Evolutionary conservation across 2,888 invertebrate genomes (phyloP), one percentile per base, ranked within the genome.

Genomic region (Petrolisthes cinctipes): DNA sequence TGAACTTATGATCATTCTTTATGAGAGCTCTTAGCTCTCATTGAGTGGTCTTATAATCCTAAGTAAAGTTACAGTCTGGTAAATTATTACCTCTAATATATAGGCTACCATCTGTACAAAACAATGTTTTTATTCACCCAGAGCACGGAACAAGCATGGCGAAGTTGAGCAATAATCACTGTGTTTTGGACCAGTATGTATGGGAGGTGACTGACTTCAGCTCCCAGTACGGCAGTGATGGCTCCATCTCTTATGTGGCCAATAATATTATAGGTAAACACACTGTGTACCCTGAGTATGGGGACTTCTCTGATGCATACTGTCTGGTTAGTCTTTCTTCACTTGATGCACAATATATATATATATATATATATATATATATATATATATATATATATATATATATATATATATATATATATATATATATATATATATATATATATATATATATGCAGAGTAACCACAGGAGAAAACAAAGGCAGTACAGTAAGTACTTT

Each of bases 231-330:
- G 98, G 97, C 89, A 96, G 96, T 92, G 96, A 96, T 93, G 95
- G 95, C 90, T 97, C 97, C 93, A 96, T 97, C 92, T 97, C 97
- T 0, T 98, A 98, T 92, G 96, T 97, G 4, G 97, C 97, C 5
- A 95, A 95, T 84, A 98, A 98, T 93, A 94, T 98, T 87, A 95
- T 96, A 83, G 97, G 97, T 9, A 95, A 96, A 91, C 96, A 96
- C 14, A 95, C 95, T 54, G 96, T 96, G 92, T 98, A 95, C 94
- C 98, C 98, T 0, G 95, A 95, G 91, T 97, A 97, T 93, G 98
- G 98, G 23, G 98, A 98, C 92, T 97, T 96, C 94, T 96, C 97
- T 11, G 96, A 97, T 93, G 96, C 97, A 17, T 98, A 96, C 94
- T 96, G 97, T 88, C 96, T 97, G 95, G 98, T 97, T 11, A 80